Evolutionary conservation across 2,888 invertebrate genomes (phyloP), one percentile per base, ranked within the genome.

Genomic region (Daptonema setosum): DNA sequence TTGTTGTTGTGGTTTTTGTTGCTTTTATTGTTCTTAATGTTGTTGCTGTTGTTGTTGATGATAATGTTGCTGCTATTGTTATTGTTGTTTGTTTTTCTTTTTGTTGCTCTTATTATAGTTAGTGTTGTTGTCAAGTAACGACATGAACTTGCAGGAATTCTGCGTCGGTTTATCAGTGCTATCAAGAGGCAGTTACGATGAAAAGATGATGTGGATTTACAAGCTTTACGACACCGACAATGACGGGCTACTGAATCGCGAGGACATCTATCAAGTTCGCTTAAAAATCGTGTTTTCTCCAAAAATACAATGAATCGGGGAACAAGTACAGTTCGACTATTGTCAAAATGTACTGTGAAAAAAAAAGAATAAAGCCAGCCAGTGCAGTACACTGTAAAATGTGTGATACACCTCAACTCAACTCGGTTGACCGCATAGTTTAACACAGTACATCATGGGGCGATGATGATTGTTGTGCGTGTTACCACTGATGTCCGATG

Each of bases 1-100:
- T 35, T 35, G 8, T 35, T 17, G 17, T 8, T 11, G 35, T 11
- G 17, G 8, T 35, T 35, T 35, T 11, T 35, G 8, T 35, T 17
- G 35, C 17, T 35, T 88, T 88, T 68, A 83, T 90, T 81, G 93
- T 93, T 78, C 83, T 81, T 79, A 3, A 22, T 17, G 17, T 35
- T 35, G 35, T 8, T 17, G 8, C 17, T 35, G 8, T 35, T 17
- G 17, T 8, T 11, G 35, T 11, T 11, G 8, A 11, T 35, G 8
- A 35, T 35, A 8, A 11, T 17, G 35, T 35, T 35, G n/a, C n/a
- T n/a, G n/a, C n/a, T n/a, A n/a, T n/a, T n/a, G n/a, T n/a, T n/a
- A n/a, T n/a, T n/a, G n/a, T n/a, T n/a, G n/a, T 88, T 88, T 68
- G 83, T 90, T 81, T 93, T 93, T 78, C 83, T 81, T 79, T 24